Percentiles rank a stretch among this genome's conserved stretches.
Conservation (phyloP, 1,140 invertebrate species). For the Drosophila littoralis region DNA sequence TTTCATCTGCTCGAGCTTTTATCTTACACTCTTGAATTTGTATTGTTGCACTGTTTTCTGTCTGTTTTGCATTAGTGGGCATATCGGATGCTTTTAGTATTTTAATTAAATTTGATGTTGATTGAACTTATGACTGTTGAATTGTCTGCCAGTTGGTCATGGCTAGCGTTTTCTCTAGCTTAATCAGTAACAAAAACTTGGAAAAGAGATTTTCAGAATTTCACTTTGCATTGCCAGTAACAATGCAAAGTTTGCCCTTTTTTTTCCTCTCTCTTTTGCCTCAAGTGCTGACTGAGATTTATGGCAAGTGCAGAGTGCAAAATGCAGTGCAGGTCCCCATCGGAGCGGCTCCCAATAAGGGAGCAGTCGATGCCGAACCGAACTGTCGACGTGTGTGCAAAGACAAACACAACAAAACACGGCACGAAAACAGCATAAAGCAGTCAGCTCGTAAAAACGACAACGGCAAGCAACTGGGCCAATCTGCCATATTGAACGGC, state of each 20-base stretch:
- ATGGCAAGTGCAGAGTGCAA: slow-evolving; percentile 47
- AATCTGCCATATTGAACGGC: slow-evolving; percentile 28
- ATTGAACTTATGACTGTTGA: slow-evolving; percentile 78
- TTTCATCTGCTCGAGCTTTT: slow-evolving; percentile 27
- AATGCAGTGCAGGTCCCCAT: slow-evolving; percentile 33
- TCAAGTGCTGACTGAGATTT: slow-evolving; percentile 52
- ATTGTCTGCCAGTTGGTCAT: slow-evolving; percentile 29
- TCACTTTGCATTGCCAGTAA: slow-evolving; percentile 26
- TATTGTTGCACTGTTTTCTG: slow-evolving; percentile 20
- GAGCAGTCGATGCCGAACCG: slow-evolving; percentile 26
- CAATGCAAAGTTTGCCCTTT: slow-evolving; percentile 29
- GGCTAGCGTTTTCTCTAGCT: slow-evolving; percentile 4
- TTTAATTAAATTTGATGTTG: slow-evolving; percentile 82
- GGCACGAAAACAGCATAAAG: slow-evolving; percentile 43
- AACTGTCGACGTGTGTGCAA: slow-evolving; percentile 50
- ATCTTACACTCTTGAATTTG: slow-evolving; percentile 10
- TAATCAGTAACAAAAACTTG: slow-evolving; percentile 45
- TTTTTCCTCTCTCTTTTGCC: slow-evolving; percentile 20
- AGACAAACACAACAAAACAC: slow-evolving; percentile 37
- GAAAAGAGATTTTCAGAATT: slow-evolving; percentile 32
- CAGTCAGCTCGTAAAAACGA: slow-evolving; percentile 50
- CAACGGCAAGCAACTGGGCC: slow-evolving; percentile 40
- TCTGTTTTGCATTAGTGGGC: slow-evolving; percentile 56
- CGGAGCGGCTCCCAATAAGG: slow-evolving; percentile 14
- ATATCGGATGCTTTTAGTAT: slow-evolving; percentile 75